A percentile compares a stretch with the other conserved stretches of the same genome.
Conservation (phyloP, 2,797 vertebrate species). For the Platyrinchus mystaceus region DNA sequence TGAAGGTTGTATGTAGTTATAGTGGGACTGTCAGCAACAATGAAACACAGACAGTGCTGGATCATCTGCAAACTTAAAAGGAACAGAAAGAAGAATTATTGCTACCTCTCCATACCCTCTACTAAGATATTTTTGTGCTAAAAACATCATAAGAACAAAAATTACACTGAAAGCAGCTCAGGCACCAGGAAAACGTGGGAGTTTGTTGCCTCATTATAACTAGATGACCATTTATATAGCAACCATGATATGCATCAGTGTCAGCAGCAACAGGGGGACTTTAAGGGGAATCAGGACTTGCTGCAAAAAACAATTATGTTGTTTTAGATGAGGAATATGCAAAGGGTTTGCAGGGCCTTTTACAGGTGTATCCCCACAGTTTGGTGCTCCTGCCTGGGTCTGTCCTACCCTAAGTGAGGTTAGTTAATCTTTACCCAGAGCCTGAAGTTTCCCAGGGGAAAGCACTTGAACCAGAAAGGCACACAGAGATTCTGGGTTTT, state of each 20-base stretch:
- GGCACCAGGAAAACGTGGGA: neutral
- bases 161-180: neutral
- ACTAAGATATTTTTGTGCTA: neutral
- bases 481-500: neutral
- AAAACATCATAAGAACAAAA: neutral
- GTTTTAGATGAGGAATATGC: neutral
- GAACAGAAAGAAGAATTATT: neutral
- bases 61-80: neutral
- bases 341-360: neutral
- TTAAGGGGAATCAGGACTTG: neutral
- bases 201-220: neutral
- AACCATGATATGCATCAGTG: neutral
- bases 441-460: neutral
- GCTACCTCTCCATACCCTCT: neutral
- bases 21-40: neutral
- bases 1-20: neutral
- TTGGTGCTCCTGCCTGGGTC: neutral
- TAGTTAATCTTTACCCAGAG: neutral
- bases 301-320: neutral
- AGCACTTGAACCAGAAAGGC: neutral
- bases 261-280: neutral
- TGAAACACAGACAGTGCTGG: neutral
- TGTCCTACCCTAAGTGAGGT: neutral
- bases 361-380: neutral
- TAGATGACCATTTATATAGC: neutral